phyloP scores from a whole-genome alignment of 2,797 vertebrate species.

The Cossypha caffra region DNA sequence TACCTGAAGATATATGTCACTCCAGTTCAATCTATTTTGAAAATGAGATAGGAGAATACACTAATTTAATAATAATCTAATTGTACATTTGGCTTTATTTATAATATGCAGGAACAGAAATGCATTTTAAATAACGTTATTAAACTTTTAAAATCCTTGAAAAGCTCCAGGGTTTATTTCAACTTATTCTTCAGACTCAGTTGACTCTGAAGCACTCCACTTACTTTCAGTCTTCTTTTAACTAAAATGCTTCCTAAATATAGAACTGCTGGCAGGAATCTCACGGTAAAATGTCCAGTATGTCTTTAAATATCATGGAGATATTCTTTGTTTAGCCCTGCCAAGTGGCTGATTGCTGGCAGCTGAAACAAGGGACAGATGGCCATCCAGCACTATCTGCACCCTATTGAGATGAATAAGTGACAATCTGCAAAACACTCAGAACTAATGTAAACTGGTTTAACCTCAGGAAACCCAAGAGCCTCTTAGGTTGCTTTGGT shows the following conservation, averaged over 20 bases:
- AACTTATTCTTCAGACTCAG: background rate
- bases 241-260: slow-evolving; percentile 8
- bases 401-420: slow-evolving; percentile 66
- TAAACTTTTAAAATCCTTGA: background rate
- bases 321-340: slow-evolving; percentile 5
- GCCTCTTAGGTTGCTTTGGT: background rate
- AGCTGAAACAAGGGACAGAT: slow-evolving; percentile 67
- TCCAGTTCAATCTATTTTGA: background rate
- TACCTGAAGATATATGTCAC: background rate
- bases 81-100: background rate
- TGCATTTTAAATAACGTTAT: background rate
- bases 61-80: background rate
- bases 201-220: background rate
- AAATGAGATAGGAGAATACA: background rate
- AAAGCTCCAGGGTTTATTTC: background rate
- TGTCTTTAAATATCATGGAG: slow-evolving; percentile 62
- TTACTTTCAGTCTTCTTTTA: background rate
- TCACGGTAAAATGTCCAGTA: slow-evolving; percentile 46
- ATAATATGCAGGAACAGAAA: background rate
- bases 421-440: slow-evolving; percentile 70
- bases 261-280: slow-evolving; percentile 49
- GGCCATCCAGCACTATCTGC: slow-evolving; percentile 54
- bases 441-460: slow-evolving; percentile 70
- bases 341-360: slow-evolving; percentile 65
- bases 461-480: slow-evolving; percentile 61